These are phyloP conservation scores for Apamea monoglypha DNA, from an alignment of 2,888 invertebrate species.

Conservation along the genomic window DNA sequence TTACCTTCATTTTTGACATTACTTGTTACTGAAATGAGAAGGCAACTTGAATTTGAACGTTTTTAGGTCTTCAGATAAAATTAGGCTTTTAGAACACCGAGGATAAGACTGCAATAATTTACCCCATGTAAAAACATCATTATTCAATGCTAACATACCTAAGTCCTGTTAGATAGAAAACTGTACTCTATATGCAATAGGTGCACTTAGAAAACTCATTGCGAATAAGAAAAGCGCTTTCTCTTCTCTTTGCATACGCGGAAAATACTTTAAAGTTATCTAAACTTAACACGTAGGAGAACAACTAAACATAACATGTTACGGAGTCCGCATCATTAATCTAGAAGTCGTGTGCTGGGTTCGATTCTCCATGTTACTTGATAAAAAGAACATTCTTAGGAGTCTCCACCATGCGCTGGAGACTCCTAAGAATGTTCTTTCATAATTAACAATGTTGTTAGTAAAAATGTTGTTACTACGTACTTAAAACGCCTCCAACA, in stretches of 20 bases:
- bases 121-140: neutral
- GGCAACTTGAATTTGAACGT: neutral
- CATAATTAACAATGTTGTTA: too few relatives aligned
- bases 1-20: neutral
- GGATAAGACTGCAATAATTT: neutral
- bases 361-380: slow-evolving; percentile 14
- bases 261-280: slow-evolving; percentile 49
- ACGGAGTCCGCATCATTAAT: slow-evolving; percentile 28
- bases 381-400: neutral
- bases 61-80: neutral
- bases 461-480: neutral
- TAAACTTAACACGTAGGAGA: slow-evolving; percentile 44
- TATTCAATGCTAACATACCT: slow-evolving; percentile 14
- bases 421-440: too few relatives aligned
- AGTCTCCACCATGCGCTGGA: neutral
- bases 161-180: slow-evolving; percentile 29
- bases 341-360: neutral
- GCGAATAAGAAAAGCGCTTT: slow-evolving; percentile 59
- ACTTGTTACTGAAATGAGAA: neutral
- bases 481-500: neutral
- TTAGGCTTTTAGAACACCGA: neutral
- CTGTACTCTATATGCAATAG: slow-evolving; percentile 57
- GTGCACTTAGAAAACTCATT: slow-evolving; percentile 54
- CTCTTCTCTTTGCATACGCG: slow-evolving; percentile 50
- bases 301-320: slow-evolving; percentile 24